These are phyloP conservation scores for Hirudinaria manillensis DNA, from an alignment of 2,888 invertebrate genomes.

Conservation along the genomic window DNA sequence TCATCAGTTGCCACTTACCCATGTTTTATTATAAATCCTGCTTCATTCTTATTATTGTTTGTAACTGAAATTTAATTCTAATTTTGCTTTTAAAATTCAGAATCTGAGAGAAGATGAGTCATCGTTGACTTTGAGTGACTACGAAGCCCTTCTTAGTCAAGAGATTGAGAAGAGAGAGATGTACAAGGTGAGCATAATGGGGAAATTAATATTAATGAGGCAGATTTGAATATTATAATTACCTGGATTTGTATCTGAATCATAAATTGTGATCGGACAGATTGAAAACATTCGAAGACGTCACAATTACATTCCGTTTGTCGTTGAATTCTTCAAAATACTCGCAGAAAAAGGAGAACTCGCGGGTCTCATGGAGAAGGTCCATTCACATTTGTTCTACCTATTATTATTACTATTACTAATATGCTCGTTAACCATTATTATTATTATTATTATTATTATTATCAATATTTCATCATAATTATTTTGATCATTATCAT, in stretches of 20 bases:
- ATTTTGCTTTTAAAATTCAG: too few species aligned
- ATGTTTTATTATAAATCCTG: too few species aligned
- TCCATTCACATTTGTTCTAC: constrained; percentile 32
- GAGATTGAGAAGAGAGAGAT: constrained; percentile 16
- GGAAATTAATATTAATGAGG: too few species aligned
- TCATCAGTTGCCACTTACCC: too few species aligned
- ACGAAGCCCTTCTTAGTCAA: not conserved
- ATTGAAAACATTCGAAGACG: constrained; percentile 84
- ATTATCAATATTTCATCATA: not conserved
- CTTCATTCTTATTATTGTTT: too few species aligned
- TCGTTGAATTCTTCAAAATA: constrained; percentile 84
- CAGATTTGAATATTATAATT: too few species aligned
- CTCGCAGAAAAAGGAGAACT: constrained; percentile 86
- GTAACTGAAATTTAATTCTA: too few species aligned
- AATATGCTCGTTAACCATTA: not conserved
- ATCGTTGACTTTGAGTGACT: not conserved
- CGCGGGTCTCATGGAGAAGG: constrained; percentile 79
- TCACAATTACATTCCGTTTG: constrained; percentile 94
- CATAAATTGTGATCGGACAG: constrained; percentile 47
- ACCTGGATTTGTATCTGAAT: too few species aligned
- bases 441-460: not conserved
- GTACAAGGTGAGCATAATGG: constrained; percentile 2
- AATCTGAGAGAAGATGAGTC: too few species aligned
- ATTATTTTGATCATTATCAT: not conserved
- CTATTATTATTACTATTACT: not conserved